Conservation (phyloP, 2,113 vertebrate genomes). For the Cebus imitator region DNA sequence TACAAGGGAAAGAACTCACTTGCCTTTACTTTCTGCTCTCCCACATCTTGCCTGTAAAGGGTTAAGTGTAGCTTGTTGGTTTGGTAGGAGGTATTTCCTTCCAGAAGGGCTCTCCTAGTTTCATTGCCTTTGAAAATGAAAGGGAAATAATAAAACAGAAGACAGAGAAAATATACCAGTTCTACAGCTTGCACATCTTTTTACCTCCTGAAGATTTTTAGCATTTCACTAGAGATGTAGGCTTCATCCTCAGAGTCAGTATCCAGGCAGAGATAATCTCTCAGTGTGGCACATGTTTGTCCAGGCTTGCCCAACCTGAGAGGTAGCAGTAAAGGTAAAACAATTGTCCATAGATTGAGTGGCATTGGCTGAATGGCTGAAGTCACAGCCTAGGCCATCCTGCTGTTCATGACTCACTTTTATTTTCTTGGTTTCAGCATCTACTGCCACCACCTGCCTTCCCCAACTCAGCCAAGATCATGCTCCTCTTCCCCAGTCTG, state of each 20-base stretch:
- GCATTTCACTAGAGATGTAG: not conserved
- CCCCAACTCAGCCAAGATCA: rapidly evolving
- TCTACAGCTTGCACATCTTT: not conserved
- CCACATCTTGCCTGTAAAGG: not conserved
- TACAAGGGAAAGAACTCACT: not conserved
- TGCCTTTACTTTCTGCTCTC: not conserved
- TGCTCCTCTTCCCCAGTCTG: not conserved
- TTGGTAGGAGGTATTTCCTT: not conserved
- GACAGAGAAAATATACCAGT: not conserved
- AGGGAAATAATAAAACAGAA: not conserved
- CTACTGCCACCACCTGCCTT: not conserved
- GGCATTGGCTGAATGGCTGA: not conserved
- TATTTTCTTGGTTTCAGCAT: not conserved
- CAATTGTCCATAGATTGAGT: not conserved
- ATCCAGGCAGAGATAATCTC: not conserved
- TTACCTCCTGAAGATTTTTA: not conserved
- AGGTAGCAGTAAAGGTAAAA: not conserved
- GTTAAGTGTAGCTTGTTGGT: not conserved
- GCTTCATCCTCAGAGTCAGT: not conserved
- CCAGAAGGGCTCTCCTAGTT: not conserved
- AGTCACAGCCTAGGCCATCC: not conserved
- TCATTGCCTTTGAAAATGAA: not conserved
- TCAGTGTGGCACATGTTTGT: not conserved
- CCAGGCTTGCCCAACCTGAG: not conserved
- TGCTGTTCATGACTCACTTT: not conserved